Evolutionary conservation across 2,888 invertebrate genomes (phyloP), one percentile per base, ranked within the genome.

Genomic region (Hemithea aestivaria): DNA sequence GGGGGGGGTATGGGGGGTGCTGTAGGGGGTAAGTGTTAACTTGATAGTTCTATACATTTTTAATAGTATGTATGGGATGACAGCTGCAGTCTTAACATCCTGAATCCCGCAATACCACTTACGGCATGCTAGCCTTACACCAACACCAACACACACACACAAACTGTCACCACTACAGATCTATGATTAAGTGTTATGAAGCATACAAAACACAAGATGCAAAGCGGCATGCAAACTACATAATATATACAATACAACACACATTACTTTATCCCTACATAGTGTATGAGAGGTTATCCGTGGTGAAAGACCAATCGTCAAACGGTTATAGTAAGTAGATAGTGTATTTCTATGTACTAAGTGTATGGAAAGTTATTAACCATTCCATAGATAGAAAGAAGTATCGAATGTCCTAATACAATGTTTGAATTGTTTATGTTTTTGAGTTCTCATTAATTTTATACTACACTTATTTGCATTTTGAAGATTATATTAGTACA

Each of bases 151-250:
- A n/a, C n/a, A n/a, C n/a, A n/a, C n/a, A n/a, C n/a, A n/a, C n/a
- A n/a, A n/a, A n/a, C n/a, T n/a, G n/a, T n/a, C n/a, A n/a, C n/a
- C n/a, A n/a, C n/a, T n/a, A n/a, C 54, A 32, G 25, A 45, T 35
- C 11, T 35, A 22, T 8, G 10, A 9, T 10, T 49, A 57, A 45
- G 42, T 40, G 53, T 65, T 58, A 60, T 54, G 20, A 45, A 48
- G 53, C 53, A 55, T 48, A 55, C 48, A 51, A 45, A 44, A 62
- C 54, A 62, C 65, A 73, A 51, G 60, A 67, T 71, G 72, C 73
- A 59, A 72, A 72, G 71, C 72, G 37, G 31, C 68, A 70, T 71
- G 70, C 69, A 58, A 47, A 62, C 43, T 35, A 38, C 25, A 34
- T 41, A 47, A 26, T 40, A 20, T 22, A 36, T 20, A 37, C 22